Evolutionary conservation across 1,140 invertebrate genomes (phyloP).

Genomic region (Atta texana): DNA sequence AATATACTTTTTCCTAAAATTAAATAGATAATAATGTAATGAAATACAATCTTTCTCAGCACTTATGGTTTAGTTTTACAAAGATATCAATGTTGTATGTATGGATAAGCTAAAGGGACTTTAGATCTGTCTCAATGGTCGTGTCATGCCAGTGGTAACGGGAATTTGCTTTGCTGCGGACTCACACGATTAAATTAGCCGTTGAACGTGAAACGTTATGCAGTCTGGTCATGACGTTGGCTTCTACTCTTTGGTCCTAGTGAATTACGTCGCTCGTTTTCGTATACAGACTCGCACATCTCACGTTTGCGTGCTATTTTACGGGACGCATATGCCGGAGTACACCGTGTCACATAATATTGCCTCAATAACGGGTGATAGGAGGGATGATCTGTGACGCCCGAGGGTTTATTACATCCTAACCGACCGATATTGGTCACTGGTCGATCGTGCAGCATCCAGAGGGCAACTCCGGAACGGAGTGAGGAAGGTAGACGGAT

Average conservation of each 20-base stretch:
- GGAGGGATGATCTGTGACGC: constrained; percentile 72
- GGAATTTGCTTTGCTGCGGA: constrained; percentile 39
- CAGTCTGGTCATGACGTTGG: constrained; percentile 44
- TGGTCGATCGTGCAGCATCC: constrained; percentile 67
- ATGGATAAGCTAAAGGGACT: constrained; percentile 18
- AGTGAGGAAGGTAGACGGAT: not conserved
- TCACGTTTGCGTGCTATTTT: constrained; percentile 65
- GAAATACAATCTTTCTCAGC: not conserved
- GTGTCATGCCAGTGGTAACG: constrained; percentile 26
- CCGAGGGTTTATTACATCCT: constrained; percentile 74
- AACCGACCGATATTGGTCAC: constrained; percentile 72
- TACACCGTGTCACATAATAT: constrained; percentile 72
- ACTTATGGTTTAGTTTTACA: not conserved
- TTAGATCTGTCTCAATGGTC: constrained; percentile 32
- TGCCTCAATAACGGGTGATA: constrained; percentile 67
- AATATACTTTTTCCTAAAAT: not conserved
- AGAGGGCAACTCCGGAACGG: constrained; percentile 19
- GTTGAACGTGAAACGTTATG: constrained; percentile 43
- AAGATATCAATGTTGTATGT: constrained; percentile 8
- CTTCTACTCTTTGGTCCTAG: constrained; percentile 39
- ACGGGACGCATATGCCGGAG: constrained; percentile 47
- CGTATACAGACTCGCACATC: constrained; percentile 59
- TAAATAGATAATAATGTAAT: not conserved
- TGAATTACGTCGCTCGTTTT: constrained; percentile 55
- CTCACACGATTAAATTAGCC: constrained; percentile 49